Evolutionary conservation across 1,140 invertebrate genomes (phyloP).

Genomic region (Pissodes strobi): DNA sequence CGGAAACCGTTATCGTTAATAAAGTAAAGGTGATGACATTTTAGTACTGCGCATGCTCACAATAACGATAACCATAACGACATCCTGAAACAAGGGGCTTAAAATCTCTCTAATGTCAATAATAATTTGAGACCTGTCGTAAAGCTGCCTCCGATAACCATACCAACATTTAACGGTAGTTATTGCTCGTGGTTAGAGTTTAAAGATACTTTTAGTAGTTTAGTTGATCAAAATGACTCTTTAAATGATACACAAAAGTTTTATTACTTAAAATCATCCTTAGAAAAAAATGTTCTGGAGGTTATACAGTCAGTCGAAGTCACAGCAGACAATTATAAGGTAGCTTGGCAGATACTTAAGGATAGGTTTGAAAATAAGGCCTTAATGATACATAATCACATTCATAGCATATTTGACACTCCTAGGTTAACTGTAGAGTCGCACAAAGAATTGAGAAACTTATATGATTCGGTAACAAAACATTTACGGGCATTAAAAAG

Average conservation of each 20-base stretch:
- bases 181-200: conserved; percentile 49
- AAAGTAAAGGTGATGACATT: too few species aligned
- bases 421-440: too few species aligned
- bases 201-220: conserved; percentile 38
- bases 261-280: conserved; percentile 1
- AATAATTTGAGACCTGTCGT: neutral
- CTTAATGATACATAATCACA: neutral
- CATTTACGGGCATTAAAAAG: too few species aligned
- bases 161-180: conserved; percentile 35
- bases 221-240: neutral
- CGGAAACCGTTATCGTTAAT: too few species aligned
- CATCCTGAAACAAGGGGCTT: too few species aligned
- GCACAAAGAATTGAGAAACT: too few species aligned
- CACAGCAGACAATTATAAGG: neutral
- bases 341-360: neutral
- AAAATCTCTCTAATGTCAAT: too few species aligned
- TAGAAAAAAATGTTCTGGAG: neutral
- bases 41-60: too few species aligned
- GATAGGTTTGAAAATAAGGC: neutral
- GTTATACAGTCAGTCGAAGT: neutral
- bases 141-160: conserved; percentile 21
- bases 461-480: too few species aligned
- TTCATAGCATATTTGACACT: too few species aligned
- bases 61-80: too few species aligned
- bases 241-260: too few species aligned